Evolutionary conservation across 1,140 invertebrate genomes (phyloP).

Genomic region (Stenopsyche tienmushanensis): DNA sequence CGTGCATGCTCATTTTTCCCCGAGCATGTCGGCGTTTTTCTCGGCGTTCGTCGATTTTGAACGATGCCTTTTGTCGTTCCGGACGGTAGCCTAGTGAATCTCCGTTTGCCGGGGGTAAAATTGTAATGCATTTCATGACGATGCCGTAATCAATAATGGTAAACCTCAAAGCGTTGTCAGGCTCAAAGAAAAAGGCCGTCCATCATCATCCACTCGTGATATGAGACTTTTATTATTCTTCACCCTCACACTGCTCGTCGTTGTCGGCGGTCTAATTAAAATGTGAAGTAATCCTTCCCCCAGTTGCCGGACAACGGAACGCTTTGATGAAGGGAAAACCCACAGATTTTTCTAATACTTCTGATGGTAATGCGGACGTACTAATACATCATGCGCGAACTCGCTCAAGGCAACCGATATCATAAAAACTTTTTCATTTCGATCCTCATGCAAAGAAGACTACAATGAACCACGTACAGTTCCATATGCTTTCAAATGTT

Average conservation of each 20-base stretch:
- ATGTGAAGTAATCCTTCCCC: slow-evolving; percentile 22
- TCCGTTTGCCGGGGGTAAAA: too few relatives aligned
- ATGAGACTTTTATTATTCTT: slow-evolving; percentile 23
- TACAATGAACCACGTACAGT: too few relatives aligned
- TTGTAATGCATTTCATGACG: neutral
- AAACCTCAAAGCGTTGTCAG: slow-evolving; percentile 5
- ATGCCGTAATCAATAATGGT: neutral
- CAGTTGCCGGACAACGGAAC: slow-evolving; percentile 4
- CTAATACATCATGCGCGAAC: neutral
- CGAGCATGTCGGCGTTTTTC: too few relatives aligned
- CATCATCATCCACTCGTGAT: slow-evolving; percentile 10
- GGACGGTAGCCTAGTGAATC: too few relatives aligned
- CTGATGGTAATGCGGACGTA: neutral
- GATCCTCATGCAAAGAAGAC: neutral
- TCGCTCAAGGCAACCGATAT: neutral
- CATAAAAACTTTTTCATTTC: neutral
- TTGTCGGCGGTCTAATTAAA: slow-evolving; percentile 30
- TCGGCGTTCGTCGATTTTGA: too few relatives aligned
- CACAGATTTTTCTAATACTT: neutral
- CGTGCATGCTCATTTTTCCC: too few relatives aligned
- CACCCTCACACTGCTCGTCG: slow-evolving; percentile 12
- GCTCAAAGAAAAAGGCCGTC: slow-evolving; percentile 6
- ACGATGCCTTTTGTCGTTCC: too few relatives aligned
- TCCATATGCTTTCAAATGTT: too few relatives aligned
- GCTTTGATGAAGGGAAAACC: neutral